phyloP scores from a whole-genome alignment of 2,888 invertebrate species.

The Agriotes lineatus region DNA sequence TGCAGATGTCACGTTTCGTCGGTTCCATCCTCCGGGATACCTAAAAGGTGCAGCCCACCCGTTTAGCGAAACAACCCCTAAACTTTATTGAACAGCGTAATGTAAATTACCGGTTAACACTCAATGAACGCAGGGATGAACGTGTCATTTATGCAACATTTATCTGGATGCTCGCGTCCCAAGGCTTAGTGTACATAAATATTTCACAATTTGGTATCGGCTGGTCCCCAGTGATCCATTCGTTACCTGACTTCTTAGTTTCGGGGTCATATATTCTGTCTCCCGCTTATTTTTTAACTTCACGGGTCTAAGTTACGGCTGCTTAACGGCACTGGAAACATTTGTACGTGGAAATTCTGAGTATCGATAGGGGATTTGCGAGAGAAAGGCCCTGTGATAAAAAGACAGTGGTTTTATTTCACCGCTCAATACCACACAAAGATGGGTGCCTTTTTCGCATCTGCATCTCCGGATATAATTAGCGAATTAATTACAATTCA shows the following conservation, averaged over 20 bases:
- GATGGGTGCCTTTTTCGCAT: neutral
- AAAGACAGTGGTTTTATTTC: neutral
- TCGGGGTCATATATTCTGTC: constrained; percentile 15
- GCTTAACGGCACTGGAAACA: neutral
- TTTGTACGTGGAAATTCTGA: neutral
- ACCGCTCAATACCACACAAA: neutral
- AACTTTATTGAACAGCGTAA: no score
- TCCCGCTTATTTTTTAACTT: constrained; percentile 18
- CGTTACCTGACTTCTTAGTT: constrained; percentile 19
- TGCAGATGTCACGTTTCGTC: no score
- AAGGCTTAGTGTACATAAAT: constrained; percentile 11
- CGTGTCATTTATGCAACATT: constrained; percentile 12
- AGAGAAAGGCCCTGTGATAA: neutral
- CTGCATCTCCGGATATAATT: neutral
- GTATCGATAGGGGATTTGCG: neutral
- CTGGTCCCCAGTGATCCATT: neutral
- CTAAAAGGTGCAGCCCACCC: no score
- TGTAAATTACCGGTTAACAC: constrained; percentile 6
- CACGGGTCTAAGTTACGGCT: neutral
- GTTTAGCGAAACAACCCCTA: no score
- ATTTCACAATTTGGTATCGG: constrained; percentile 13
- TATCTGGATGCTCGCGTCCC: constrained; percentile 4
- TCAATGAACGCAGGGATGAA: neutral
- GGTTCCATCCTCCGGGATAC: no score
- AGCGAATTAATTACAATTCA: neutral